phyloP scores from a whole-genome alignment of 2,797 vertebrate species.

The Pantherophis vulpinus region DNA sequence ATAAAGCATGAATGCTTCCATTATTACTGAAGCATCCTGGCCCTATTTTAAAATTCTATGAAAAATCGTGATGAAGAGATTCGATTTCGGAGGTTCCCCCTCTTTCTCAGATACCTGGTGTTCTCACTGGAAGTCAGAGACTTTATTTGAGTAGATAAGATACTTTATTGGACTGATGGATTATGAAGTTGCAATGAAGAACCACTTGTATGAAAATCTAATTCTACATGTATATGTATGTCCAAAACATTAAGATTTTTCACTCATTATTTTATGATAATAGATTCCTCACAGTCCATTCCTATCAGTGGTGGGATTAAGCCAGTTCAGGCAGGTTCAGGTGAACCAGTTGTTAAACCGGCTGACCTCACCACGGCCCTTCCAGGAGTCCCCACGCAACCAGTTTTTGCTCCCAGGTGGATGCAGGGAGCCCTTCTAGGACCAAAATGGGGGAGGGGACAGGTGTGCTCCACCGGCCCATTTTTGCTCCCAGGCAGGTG shows the following conservation, averaged over 20 bases:
- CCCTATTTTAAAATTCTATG: neutral
- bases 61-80: neutral
- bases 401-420: too few relatives aligned
- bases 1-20: neutral
- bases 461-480: too few relatives aligned
- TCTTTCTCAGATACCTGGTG: neutral
- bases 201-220: neutral
- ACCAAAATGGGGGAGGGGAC: too few relatives aligned
- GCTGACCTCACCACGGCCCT: rapidly evolving
- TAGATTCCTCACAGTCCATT: neutral
- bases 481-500: too few relatives aligned
- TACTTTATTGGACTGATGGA: neutral
- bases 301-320: too few relatives aligned
- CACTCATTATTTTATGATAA: neutral
- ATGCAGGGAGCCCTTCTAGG: too few relatives aligned
- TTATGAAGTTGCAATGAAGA: neutral
- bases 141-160: neutral
- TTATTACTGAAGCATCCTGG: neutral
- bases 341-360: too few relatives aligned
- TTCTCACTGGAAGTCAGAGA: neutral
- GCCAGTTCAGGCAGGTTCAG: too few relatives aligned
- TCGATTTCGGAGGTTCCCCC: neutral
- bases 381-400: too few relatives aligned
- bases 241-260: neutral
- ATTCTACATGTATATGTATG: neutral